Evolutionary conservation across 1,140 invertebrate genomes (phyloP).

Genomic region (Drosophila ironensis): DNA sequence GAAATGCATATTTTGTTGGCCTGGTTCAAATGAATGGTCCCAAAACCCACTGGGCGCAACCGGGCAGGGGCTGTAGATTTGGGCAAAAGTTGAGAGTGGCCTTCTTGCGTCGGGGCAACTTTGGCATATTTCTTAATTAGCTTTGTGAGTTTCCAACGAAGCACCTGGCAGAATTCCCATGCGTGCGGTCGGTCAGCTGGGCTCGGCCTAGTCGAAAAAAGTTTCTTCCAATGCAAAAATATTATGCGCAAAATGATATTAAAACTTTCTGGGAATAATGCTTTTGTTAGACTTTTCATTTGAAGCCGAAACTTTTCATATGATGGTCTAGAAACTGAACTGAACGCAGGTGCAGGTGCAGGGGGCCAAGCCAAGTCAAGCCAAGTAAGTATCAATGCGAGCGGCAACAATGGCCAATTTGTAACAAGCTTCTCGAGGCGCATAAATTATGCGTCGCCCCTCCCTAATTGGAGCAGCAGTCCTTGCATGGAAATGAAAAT

Average conservation of each 20-base stretch:
- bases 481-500: constrained; percentile 60
- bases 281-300: constrained; percentile 62
- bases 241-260: constrained; percentile 74
- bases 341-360: neutral
- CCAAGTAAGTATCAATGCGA: constrained; percentile 72
- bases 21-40: constrained; percentile 69
- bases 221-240: constrained; percentile 35
- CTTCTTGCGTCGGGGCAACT: constrained; percentile 36
- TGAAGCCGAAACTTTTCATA: constrained; percentile 12
- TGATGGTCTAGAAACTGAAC: neutral
- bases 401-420: constrained; percentile 73
- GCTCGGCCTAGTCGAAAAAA: constrained; percentile 24
- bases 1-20: constrained; percentile 5
- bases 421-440: constrained; percentile 61
- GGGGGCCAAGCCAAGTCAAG: constrained; percentile 6
- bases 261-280: constrained; percentile 59
- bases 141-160: constrained; percentile 65
- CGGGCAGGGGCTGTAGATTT: neutral
- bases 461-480: constrained; percentile 65
- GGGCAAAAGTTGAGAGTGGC: constrained; percentile 17
- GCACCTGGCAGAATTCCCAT: constrained; percentile 70
- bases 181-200: constrained; percentile 63
- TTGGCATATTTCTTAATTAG: constrained; percentile 78
- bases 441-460: constrained; percentile 70
- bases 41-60: constrained; percentile 1